Base-by-base conservation (phyloP, 2,888 invertebrate species). In the Aphrophora alni region DNA sequence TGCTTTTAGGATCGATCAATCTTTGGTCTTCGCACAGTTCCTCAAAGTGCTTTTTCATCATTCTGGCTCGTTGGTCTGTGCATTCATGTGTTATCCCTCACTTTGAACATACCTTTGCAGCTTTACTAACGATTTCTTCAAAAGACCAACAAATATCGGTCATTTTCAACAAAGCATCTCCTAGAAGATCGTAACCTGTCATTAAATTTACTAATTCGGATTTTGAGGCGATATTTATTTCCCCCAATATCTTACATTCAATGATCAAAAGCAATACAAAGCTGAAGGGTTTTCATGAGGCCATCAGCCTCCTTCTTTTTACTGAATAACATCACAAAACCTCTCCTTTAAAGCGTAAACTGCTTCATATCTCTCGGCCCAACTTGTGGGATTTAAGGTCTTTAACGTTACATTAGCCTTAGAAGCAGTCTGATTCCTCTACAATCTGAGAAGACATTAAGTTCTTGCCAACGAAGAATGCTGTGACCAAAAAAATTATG, bases 111-210 rank as follows among this genome's bases (percentile, higher is more conserved):
- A 72, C 72, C 10, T 72, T 28, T 72, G 25, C 4, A 8, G 72
- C 72, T 10, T 72, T 25, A 72, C 26, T 72, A 72, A 72, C 7
- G 72, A 72, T 24, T 72, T 72, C 72, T 72, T 72, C 26, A 24
- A 33, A 33, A 8, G 33, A 68, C 21, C 3, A 25, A 68, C 2
- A 14, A 68, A 68, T 7, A 12, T 68, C 17, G 68, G 68, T 68
- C 33, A 33, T 8, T 33, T 33, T 33, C 33, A 33, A 33, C 33
- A 33, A 33, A 72, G 72, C 72, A 72, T 5, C 27, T 1, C 27
- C 72, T 12, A 72, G 72, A 72, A 72, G 72, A 72, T 27, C 72
- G 27, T 72, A 72, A 72, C n/a, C 72, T 72, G 72, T 72, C 26
- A 72, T 5, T 72, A 72, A 72, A 72, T 72, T 17, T 72, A 72